Conservation (phyloP, 2,888 invertebrate species). For the Tinea trinotella region DNA sequence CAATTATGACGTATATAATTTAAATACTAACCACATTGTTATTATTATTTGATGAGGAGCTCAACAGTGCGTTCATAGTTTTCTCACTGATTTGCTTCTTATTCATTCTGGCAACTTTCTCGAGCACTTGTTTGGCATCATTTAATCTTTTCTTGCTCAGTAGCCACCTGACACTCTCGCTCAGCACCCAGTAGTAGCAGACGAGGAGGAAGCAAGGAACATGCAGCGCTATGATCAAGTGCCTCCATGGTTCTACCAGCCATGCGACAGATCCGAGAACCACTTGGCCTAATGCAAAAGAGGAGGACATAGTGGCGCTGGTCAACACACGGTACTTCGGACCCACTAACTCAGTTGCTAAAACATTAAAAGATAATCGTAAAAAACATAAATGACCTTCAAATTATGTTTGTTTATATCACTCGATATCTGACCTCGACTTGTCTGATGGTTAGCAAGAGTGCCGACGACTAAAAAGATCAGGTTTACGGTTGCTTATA, state of each 20-base stretch:
- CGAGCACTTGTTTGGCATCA: slow-evolving; percentile 73
- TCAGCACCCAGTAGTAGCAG: slow-evolving; percentile 74
- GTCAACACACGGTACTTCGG: slow-evolving; percentile 80
- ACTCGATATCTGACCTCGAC: too few species aligned
- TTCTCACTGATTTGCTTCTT: slow-evolving; percentile 69
- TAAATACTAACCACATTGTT: not conserved
- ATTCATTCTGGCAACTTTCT: slow-evolving; percentile 75
- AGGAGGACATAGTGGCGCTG: slow-evolving; percentile 76
- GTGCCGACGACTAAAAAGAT: too few species aligned
- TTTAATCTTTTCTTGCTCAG: slow-evolving; percentile 75
- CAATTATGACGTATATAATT: not conserved
- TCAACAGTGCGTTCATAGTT: slow-evolving; percentile 50
- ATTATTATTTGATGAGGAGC: slow-evolving; percentile 41
- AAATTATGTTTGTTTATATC: too few species aligned
- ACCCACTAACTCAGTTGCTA: slow-evolving; percentile 83
- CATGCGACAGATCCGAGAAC: slow-evolving; percentile 78
- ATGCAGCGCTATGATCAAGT: slow-evolving; percentile 76
- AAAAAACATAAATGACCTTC: too few species aligned
- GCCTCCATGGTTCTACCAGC: slow-evolving; percentile 77
- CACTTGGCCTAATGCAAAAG: slow-evolving; percentile 82
- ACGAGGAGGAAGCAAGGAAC: slow-evolving; percentile 78
- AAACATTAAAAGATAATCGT: not conserved
- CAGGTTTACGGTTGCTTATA: too few species aligned
- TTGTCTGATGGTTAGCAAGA: too few species aligned
- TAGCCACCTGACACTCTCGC: slow-evolving; percentile 83